Base-by-base conservation (phyloP, 1,140 invertebrate species). In the Drosophila pallidifrons region DNA sequence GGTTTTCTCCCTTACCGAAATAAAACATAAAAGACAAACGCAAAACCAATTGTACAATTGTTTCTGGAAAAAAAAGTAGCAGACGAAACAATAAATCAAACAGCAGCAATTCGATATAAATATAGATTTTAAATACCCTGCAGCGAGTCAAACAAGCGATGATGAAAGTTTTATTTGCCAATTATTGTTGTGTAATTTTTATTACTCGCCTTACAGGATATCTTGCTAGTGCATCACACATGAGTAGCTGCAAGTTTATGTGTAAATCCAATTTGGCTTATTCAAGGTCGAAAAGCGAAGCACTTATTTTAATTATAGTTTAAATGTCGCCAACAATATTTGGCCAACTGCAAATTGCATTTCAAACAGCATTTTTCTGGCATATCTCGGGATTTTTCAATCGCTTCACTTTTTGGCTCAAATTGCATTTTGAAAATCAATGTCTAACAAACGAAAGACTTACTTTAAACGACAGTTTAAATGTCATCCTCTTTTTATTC, bases 1-100 rank as follows among this genome's bases (percentile, higher is more conserved):
- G 82, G 61, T 73, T 86, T 70, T 70, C 35, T 38, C 41, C 20
- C 68, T 32, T 30, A 59, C 20, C 20, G 20, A 25, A 25, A 25
- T 25, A 55, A 57, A 51, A 65, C 66, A 72, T 64, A 86, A 76
- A 86, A 69, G 68, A 52, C 71, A 43, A 74, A 32, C 74, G 52
- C 30, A 79, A 80, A 82, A 70, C 41, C 82, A 69, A 74, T 69
- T 64, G 59, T 41, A 67, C 28, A 59, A 72, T 58, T 70, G 59
- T 61, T 35, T 55, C 52, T 30, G 43, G 8, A 10, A 41, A 25
- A 20, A 25, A 25, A 55, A 43, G 54, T 41, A 20, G 52, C 54
- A 74, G 30, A 46, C 13, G 15, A 67, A 30, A 20, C n/a, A 69
- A 51, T 30, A 60, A 45, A 52, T 64, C 68, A 71, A 54, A 1